Base-by-base conservation (phyloP, 2,113 vertebrate species). In the Silurus asotus region DNA sequence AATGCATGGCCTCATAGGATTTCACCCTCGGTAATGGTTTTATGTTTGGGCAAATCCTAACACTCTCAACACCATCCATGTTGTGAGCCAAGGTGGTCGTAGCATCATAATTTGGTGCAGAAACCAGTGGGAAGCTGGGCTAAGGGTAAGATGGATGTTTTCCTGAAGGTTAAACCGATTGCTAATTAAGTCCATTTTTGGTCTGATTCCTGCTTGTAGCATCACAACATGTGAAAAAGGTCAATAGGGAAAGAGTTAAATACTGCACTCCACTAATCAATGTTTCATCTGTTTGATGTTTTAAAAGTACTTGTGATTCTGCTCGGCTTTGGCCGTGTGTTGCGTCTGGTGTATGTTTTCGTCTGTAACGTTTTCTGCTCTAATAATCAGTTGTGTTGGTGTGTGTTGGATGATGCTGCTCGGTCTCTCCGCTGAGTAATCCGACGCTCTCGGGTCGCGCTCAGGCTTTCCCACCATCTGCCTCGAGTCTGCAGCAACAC, bases 401-500 rank as follows among this genome's bases (percentile, higher is more conserved):
- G 74, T 74, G 74, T 88, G 83, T 81, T 76, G 45, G 86, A 89
- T 88, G 45, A 19, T 20, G 72, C 86, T 17, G 75, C 81, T 89
- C 89, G 37, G 37, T 84, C 93, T 90, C 69, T 91, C 87, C 25
- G 89, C 82, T 69, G 82, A 89, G 90, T 95, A 93, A 95, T 94
- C 94, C 91, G 90, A 92, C 92, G 93, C 92, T 91, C 94, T 93
- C 93, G 92, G 92, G 91, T 86, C 23, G 87, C 61, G 77, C 86
- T 87, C 74, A 87, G 81, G 78, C 67, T 87, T 91, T 84, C 88
- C 87, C 88, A 91, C 93, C 94, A 95, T 94, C 94, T 95, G 94
- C 67, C 94, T 92, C 13, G 11, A 72, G 90, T 90, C 90, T 81
- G 28, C 90, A 82, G 56, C 88, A 89, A 88, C 84, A 89, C 91